Evolutionary conservation across 92 coral and sea anemone genomes (phyloP).

Genomic region (Umimayanthus chanpuru): DNA sequence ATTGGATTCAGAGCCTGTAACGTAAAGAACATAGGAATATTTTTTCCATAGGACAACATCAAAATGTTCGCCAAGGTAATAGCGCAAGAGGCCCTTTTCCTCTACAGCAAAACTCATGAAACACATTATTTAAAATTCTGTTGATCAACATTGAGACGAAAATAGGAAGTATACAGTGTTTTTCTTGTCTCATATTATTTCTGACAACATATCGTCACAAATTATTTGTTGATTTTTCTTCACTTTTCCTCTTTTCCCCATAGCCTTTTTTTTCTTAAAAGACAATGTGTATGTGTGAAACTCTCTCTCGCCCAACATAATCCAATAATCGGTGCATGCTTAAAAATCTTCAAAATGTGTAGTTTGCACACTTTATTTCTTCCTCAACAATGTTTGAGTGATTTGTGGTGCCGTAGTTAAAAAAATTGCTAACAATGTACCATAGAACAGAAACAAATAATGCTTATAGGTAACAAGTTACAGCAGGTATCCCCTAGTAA

Average conservation of each 20-base stretch:
- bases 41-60: background rate
- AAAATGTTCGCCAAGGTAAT: too few relatives aligned
- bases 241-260: too few relatives aligned
- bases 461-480: background rate
- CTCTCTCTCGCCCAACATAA: background rate
- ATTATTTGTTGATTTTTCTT: too few relatives aligned
- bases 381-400: background rate
- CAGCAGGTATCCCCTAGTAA: background rate
- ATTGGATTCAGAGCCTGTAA: conserved; percentile 86
- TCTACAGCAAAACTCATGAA: background rate
- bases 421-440: too few relatives aligned
- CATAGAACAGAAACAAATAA: background rate
- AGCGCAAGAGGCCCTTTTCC: background rate
- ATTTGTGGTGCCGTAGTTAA: background rate
- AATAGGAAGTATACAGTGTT: too few relatives aligned
- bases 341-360: background rate
- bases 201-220: too few relatives aligned
- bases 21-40: background rate
- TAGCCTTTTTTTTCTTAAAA: too few relatives aligned
- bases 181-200: too few relatives aligned
- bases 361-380: background rate
- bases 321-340: background rate
- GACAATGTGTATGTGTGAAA: too few relatives aligned
- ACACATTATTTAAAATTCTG: background rate
- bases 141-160: background rate